These are phyloP conservation scores for Lordiphosa collinella DNA, from an alignment of 1,140 invertebrate species.

Conservation along the genomic window DNA sequence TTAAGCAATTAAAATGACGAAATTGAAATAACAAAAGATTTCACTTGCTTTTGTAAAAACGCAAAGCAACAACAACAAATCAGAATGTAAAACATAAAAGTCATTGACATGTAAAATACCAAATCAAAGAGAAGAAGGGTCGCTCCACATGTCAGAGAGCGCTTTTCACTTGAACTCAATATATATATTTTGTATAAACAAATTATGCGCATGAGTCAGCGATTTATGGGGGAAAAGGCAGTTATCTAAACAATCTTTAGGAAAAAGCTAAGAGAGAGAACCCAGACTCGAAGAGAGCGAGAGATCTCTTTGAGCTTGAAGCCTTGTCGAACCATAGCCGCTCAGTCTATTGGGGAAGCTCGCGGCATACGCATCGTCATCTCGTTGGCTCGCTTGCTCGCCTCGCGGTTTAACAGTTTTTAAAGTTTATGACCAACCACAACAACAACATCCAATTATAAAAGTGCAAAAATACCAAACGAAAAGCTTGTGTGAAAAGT, in stretches of 20 bases:
- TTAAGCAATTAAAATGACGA: conserved; percentile 60
- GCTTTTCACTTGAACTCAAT: conserved; percentile 13
- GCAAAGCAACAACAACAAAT: conserved; percentile 20
- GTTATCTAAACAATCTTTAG: conserved; percentile 22
- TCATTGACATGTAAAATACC: conserved; percentile 70
- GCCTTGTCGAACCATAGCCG: conserved; percentile 2
- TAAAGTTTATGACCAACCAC: not conserved
- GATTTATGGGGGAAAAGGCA: conserved; percentile 24
- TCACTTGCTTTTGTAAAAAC: conserved; percentile 31
- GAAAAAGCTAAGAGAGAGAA: conserved; percentile 5
- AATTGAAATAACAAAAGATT: conserved; percentile 68
- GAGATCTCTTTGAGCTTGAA: conserved; percentile 15
- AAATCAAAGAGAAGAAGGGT: not conserved
- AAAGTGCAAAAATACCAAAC: conserved; percentile 1
- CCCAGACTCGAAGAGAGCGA: conserved; percentile 1
- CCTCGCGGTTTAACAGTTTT: not conserved
- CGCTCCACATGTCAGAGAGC: not conserved
- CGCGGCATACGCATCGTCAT: conserved; percentile 22
- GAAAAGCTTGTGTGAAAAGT: too few relatives aligned
- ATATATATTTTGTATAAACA: conserved; percentile 22
- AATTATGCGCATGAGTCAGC: conserved; percentile 50
- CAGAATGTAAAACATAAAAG: conserved; percentile 45
- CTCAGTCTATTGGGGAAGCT: conserved; percentile 49
- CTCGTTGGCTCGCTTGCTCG: conserved; percentile 10
- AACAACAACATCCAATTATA: not conserved